Evolutionary conservation across 2,888 invertebrate genomes (phyloP).

Genomic region (Girardia tigrina): DNA sequence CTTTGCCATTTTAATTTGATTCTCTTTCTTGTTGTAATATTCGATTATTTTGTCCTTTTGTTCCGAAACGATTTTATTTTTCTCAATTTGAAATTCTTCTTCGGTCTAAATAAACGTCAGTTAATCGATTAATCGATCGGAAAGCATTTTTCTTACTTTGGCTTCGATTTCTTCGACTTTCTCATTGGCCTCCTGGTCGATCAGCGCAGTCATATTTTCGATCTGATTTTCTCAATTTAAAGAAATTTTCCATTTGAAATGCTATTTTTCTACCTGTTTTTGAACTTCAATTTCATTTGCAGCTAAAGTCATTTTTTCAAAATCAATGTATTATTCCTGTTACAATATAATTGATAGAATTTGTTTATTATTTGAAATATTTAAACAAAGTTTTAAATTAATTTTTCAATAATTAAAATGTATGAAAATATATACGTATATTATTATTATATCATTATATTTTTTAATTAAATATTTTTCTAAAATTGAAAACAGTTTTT

Average conservation of each 20-base stretch:
- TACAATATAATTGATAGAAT: not conserved
- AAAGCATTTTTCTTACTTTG: slow-evolving; percentile 53
- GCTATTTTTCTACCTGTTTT: not conserved
- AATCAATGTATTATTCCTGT: not conserved
- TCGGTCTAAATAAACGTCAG: slow-evolving; percentile 61
- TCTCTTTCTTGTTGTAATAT: slow-evolving; percentile 94
- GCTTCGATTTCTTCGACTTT: slow-evolving; percentile 99
- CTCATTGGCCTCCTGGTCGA: slow-evolving; percentile 99
- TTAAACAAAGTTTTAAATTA: not conserved
- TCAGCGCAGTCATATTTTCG: slow-evolving; percentile 99
- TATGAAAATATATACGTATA: no score
- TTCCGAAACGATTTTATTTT: slow-evolving; percentile 91
- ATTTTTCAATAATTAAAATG: no score
- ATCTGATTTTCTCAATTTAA: slow-evolving; percentile 58
- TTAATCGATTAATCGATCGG: not conserved
- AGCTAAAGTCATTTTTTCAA: not conserved
- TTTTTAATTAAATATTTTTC: no score
- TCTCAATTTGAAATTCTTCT: slow-evolving; percentile 99
- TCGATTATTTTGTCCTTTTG: slow-evolving; percentile 98
- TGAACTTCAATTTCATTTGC: slow-evolving; percentile 10
- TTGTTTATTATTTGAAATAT: not conserved
- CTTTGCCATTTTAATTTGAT: slow-evolving; percentile 94
- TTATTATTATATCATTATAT: no score
- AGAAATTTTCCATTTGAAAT: not conserved
- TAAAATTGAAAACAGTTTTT: no score